Base-by-base conservation (phyloP, 30 jellyfish, hydroid and myxozoan genomes). In the Aurelia aurita complex sp. Pacific region DNA sequence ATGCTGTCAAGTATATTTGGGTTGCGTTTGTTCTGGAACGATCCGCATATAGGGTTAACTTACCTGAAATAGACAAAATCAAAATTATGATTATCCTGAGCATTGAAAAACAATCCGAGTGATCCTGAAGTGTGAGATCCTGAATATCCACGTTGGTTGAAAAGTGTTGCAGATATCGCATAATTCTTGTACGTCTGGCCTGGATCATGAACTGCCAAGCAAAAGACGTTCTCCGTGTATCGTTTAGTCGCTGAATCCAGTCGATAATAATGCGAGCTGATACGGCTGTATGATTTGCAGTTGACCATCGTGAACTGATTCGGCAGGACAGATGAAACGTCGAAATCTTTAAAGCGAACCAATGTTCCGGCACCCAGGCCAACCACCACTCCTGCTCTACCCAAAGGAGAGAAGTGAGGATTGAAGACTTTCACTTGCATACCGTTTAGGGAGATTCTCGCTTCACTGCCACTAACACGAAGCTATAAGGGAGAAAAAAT, bases 51-150 rank as follows among this genome's bases (percentile, higher is more conserved):
- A 46, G 0, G 14, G 14, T 14, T 61, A 13, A 17, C 88, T 73
- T 71, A 90, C 97, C 89, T 76, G 85, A 90, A 81, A 35, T 68
- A 83, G 3, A 90, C 83, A 50, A 83, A 90, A 70, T 90, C 97
- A 68, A 34, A 90, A 83, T 90, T 90, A 46, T 85, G 70, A 10
- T 76, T 57, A 79, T 90, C 93, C 16, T 76, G 92, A 8, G 87
- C 97, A 51, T 90, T 90, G 88, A 33, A 90, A 70, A 85, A 50
- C 54, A 90, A 66, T 23, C 97, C 97, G 72, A 90, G 86, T 2
- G 78, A 29, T 14, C 97, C 97, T 57, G 91, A 64, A 61, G 71
- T 67, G 17, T 78, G 88, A 40, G 70, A 43, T 14, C 97, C 92
- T 23, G 64, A 36, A 4, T 64, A 35, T 15, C 87, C 89, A 19